A percentile compares a stretch with the other conserved stretches of the same genome.
phyloP scores from a whole-genome alignment of 2,888 invertebrate species.

The Eupeodes luniger region DNA sequence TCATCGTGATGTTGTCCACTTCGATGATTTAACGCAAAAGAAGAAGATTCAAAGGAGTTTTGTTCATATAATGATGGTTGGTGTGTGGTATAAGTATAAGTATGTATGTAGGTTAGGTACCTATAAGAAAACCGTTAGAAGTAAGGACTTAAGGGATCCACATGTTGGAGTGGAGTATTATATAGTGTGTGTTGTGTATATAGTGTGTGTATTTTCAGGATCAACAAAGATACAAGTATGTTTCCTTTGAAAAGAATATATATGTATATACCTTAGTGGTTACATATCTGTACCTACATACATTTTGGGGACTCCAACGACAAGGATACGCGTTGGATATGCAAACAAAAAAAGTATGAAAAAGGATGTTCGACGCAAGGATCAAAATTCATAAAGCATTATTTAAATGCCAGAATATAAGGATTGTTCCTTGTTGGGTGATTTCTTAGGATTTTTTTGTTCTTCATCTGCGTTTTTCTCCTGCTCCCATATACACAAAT shows the following conservation, averaged over 20 bases:
- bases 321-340: constrained; percentile 3
- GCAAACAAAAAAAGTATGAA: constrained; percentile 38
- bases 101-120: background rate
- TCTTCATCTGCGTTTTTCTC: background rate
- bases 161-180: background rate
- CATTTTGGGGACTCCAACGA: background rate
- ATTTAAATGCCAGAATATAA: constrained; percentile 61
- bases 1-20: constrained; percentile 67
- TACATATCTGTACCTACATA: background rate
- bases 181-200: background rate
- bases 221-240: constrained; percentile 56
- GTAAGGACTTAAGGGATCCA: constrained; percentile 10
- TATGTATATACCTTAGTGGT: constrained; percentile 7
- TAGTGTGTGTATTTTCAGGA: constrained; percentile 35
- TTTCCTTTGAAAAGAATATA: constrained; percentile 49
- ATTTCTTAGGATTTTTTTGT: constrained; percentile 31
- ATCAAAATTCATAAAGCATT: constrained; percentile 74
- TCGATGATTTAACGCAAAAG: constrained; percentile 58
- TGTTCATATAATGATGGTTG: background rate
- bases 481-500: background rate
- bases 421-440: constrained; percentile 51
- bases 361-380: constrained; percentile 45
- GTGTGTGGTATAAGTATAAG: background rate
- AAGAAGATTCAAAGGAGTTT: constrained; percentile 33
- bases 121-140: constrained; percentile 20